A percentile compares a stretch with the other conserved stretches of the same genome.
Conservation (phyloP, 1,140 invertebrate genomes). For the Oncopodura yosiiana region DNA sequence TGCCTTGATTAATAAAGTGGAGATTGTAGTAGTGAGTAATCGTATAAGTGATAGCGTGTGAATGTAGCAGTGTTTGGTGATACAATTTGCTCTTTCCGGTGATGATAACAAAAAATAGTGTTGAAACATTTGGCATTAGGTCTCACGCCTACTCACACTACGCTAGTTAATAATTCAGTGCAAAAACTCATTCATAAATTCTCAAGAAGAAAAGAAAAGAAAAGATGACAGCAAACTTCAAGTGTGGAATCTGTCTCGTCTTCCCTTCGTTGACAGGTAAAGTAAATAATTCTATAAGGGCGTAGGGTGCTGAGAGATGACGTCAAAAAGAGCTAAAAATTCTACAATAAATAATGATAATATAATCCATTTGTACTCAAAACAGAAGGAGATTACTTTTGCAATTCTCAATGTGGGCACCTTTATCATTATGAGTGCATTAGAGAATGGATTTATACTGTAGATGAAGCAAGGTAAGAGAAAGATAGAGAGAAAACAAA, state of each 20-base stretch:
- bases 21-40: no score
- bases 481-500: no score
- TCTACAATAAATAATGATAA: neutral
- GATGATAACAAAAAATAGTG: neutral
- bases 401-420: conserved; percentile 23
- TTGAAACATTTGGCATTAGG: neutral
- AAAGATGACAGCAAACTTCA: conserved; percentile 3
- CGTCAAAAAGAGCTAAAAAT: neutral
- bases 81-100: neutral
- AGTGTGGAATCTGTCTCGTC: conserved; percentile 9
- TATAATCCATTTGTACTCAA: neutral
- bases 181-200: neutral
- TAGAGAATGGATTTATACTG: conserved; percentile 12
- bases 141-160: neutral
- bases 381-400: conserved; percentile 24
- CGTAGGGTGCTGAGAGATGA: neutral
- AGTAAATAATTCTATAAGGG: no score
- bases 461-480: conserved; percentile 4
- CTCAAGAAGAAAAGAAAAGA: neutral
- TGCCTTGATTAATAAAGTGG: no score
- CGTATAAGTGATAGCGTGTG: no score
- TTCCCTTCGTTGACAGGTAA: conserved; percentile 6
- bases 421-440: conserved; percentile 24
- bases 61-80: neutral
- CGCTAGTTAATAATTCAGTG: neutral